These are phyloP conservation scores for Pilophorus perplexus DNA, from an alignment of 2,888 invertebrate species.

Conservation along the genomic window DNA sequence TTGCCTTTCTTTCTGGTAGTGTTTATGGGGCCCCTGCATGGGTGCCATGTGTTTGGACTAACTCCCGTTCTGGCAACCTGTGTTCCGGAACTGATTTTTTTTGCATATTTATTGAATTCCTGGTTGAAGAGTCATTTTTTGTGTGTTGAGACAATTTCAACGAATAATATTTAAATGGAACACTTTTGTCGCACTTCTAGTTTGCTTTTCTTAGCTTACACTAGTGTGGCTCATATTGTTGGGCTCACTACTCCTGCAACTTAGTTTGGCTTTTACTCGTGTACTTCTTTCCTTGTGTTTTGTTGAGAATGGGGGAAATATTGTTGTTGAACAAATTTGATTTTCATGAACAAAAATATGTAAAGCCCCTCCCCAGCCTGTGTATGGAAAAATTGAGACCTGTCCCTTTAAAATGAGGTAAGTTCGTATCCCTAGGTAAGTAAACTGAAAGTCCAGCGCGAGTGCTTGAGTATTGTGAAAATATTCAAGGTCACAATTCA, in stretches of 20 bases:
- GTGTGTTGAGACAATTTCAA: constrained; percentile 26
- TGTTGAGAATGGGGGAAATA: constrained; percentile 4
- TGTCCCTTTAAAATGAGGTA: constrained; percentile 13
- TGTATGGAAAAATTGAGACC: no score
- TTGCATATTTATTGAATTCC: constrained; percentile 27
- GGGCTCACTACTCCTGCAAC: constrained; percentile 35
- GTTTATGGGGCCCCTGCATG: constrained; percentile 35
- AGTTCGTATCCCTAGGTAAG: no score
- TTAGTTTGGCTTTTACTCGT: constrained; percentile 40
- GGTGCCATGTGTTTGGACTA: constrained; percentile 40
- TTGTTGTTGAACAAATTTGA: background rate
- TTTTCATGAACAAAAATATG: constrained; percentile 1
- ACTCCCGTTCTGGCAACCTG: constrained; percentile 35
- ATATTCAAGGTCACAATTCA: no score
- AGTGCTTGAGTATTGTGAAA: no score
- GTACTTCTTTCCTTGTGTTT: constrained; percentile 34
- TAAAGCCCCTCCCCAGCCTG: no score
- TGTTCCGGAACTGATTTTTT: constrained; percentile 26
- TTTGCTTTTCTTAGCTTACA: constrained; percentile 41
- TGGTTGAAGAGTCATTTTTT: constrained; percentile 30
- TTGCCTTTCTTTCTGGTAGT: constrained; percentile 26
- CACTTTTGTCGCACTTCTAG: constrained; percentile 40
- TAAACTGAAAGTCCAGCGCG: no score
- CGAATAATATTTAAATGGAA: constrained; percentile 28
- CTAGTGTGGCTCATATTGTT: constrained; percentile 23